Base-by-base conservation (phyloP, 2,888 invertebrate species). In the Belgica antarctica region DNA sequence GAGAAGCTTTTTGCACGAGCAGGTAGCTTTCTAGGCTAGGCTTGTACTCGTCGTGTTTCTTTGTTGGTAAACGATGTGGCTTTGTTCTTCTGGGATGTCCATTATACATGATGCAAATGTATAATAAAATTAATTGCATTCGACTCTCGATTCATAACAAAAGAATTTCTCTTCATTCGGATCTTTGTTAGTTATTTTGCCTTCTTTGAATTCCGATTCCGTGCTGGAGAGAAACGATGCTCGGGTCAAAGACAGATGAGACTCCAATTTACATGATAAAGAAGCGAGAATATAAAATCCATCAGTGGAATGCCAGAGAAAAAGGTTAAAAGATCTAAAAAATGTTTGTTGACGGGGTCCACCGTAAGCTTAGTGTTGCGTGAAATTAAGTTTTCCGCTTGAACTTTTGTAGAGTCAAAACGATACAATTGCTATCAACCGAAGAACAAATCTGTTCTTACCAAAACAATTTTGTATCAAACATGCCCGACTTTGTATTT, bases 71-170 rank as follows among this genome's bases (percentile, higher is more conserved):
- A 41, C 7, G 41, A 31, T 8, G 34, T 8, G 12, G 19, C 52
- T 52, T 52, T 52, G 22, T 52, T 52, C 22, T 17, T 22, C 12
- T 52, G 17, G n/a, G n/a, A n/a, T n/a, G n/a, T n/a, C n/a, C 52
- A 17, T 52, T 52, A 12, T 22, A 22, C 52, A 7, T 52, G 22
- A 52, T 52, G 52, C 52, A 52, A 22, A 52, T 52, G 52, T 52
- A 10, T 19, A 52, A 22, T 12, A 8, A 52, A 52, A 52, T 52
- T 52, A 52, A 52, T 52, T 52, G 17, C 52, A 7, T 12, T 52
- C 22, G 22, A 22, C 52, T 52, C 12, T 52, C n/a, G n/a, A 22
- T 52, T 22, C 52, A 22, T 22, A 17, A 52, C 52, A 52, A 52
- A 52, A 52, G 19, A 52, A 17, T 52, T 52, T 52, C 22, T 22